These are phyloP conservation scores for Cricetomys ansorgei DNA, from an alignment of 2,113 vertebrate genomes.

Conservation along the genomic window DNA sequence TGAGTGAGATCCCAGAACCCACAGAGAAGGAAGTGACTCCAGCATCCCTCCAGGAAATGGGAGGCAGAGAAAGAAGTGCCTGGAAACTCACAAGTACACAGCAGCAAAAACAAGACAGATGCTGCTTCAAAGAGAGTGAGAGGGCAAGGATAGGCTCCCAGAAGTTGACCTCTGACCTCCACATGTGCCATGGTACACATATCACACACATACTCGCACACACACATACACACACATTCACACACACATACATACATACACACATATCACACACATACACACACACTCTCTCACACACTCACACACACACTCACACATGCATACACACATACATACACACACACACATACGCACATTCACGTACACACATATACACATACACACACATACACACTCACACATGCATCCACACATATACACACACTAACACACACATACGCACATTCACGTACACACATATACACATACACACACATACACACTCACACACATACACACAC, in stretches of 20 bases:
- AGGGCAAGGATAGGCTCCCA: neutral
- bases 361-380: neutral
- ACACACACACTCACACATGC: too few relatives aligned
- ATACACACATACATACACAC: neutral
- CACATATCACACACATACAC: neutral
- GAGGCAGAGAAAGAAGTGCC: too few relatives aligned
- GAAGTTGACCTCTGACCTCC: neutral
- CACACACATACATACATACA: too few relatives aligned
- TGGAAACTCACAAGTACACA: neutral
- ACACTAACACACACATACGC: neutral
- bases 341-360: neutral
- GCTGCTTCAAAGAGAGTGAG: neutral
- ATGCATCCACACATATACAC: neutral
- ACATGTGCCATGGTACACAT: neutral
- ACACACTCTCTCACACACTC: too few relatives aligned
- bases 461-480: neutral
- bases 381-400: neutral
- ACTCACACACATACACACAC: neutral
- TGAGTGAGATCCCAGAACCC: neutral
- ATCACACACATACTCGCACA: neutral
- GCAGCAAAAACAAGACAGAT: neutral
- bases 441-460: neutral
- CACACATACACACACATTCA: neutral
- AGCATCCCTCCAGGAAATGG: neutral
- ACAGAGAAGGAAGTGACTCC: neutral